phyloP scores from a whole-genome alignment of 2,797 vertebrate species.

The Ctenopoma kingsleyae region DNA sequence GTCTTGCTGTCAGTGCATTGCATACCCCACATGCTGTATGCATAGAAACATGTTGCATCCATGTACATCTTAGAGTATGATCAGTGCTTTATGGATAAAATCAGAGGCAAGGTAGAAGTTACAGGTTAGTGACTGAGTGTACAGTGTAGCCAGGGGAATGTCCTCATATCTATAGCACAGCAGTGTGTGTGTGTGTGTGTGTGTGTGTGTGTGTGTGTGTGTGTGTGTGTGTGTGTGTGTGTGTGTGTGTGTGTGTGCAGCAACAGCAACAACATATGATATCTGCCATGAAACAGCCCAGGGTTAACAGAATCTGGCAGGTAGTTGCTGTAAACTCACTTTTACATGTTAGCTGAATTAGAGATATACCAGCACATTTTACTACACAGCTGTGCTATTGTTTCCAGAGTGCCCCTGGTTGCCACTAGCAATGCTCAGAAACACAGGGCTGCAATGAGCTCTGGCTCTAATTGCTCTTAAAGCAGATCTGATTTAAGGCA shows the following conservation, averaged over 20 bases:
- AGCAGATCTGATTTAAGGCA: constrained; percentile 71
- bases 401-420: constrained; percentile 52
- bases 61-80: too few relatives aligned
- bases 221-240: too few relatives aligned
- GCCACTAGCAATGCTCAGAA: constrained; percentile 51
- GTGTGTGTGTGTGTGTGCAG: constrained; percentile 5
- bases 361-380: constrained; percentile 41
- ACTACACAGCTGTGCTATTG: constrained; percentile 58
- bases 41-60: too few relatives aligned
- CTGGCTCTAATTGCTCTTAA: constrained; percentile 66
- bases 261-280: constrained; percentile 18
- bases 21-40: too few relatives aligned
- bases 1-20: too few relatives aligned
- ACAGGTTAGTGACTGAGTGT: background rate
- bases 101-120: too few relatives aligned
- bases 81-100: too few relatives aligned
- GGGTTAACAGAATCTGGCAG: constrained; percentile 46
- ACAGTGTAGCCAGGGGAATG: background rate
- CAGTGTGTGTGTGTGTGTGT: too few relatives aligned
- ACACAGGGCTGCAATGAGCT: constrained; percentile 46
- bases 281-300: constrained; percentile 41
- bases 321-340: constrained; percentile 54
- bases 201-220: too few relatives aligned
- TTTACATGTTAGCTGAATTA: constrained; percentile 50
- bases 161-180: background rate